A percentile compares a stretch with the other conserved stretches of the same genome.
Evolutionary conservation across 2,888 invertebrate species (phyloP).

Genomic region (Scrobipalpa costella): DNA sequence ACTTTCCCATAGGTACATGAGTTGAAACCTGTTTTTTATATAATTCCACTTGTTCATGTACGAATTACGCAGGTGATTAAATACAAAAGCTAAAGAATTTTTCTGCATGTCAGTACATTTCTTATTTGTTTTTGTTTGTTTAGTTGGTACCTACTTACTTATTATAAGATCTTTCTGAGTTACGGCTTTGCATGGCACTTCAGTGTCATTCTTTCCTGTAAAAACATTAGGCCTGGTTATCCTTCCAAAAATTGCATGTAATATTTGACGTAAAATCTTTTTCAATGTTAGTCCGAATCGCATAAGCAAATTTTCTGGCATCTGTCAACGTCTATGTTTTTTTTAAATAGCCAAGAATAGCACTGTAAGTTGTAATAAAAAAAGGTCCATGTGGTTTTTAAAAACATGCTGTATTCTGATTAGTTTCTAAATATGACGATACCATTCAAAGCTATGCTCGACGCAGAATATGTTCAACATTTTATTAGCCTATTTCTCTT

Average conservation of each 20-base stretch:
- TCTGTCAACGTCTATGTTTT: not conserved
- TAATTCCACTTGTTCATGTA: not conserved
- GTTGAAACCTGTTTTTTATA: not conserved
- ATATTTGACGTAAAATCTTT: no score
- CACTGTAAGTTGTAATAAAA: not conserved
- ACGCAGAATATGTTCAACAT: slow-evolving; percentile 61
- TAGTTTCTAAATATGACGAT: slow-evolving; percentile 72
- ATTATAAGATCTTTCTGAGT: no score
- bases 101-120: no score
- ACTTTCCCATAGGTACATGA: not conserved
- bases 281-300: no score
- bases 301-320: no score
- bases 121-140: not conserved
- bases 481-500: slow-evolving; percentile 66
- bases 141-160: not conserved
- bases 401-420: slow-evolving; percentile 54
- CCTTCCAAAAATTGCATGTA: no score
- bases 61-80: not conserved
- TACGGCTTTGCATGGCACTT: no score
- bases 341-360: not conserved
- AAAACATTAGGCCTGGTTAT: no score
- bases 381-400: no score
- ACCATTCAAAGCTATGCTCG: slow-evolving; percentile 63
- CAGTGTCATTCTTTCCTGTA: no score
- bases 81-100: not conserved